phyloP scores from a whole-genome alignment of 2,888 invertebrate genomes.

The Branchellion lobata region DNA sequence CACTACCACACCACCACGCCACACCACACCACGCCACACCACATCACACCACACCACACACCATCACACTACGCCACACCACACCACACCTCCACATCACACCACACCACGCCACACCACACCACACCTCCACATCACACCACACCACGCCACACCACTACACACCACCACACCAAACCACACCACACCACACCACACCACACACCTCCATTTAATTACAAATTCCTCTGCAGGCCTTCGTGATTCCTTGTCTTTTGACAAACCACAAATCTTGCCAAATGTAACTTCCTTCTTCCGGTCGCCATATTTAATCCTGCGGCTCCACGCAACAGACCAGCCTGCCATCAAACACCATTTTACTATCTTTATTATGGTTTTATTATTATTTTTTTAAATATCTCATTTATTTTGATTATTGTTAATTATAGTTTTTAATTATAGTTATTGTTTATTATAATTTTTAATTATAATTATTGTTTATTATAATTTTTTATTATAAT shows the following conservation, averaged over 20 bases:
- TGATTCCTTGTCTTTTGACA: neutral
- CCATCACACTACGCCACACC: too few species aligned
- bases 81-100: too few species aligned
- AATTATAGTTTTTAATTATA: too few species aligned
- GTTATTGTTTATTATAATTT: too few species aligned
- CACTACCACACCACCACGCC: too few species aligned
- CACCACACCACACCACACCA: neutral
- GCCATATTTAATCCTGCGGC: neutral
- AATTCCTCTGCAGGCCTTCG: neutral
- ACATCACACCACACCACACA: too few species aligned
- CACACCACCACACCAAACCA: neutral
- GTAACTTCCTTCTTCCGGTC: neutral
- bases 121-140: neutral
- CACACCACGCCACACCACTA: neutral
- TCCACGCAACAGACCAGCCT: neutral
- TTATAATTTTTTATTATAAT: too few species aligned
- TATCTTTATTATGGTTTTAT: neutral
- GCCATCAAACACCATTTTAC: neutral
- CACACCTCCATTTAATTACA: neutral
- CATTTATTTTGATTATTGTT: neutral
- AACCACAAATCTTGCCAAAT: constrained; percentile 15
- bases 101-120: neutral
- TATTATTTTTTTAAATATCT: neutral
- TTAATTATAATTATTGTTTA: too few species aligned
- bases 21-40: too few species aligned